Base-by-base conservation (phyloP, 2,113 vertebrate species). In the Pterocles orientalis region DNA sequence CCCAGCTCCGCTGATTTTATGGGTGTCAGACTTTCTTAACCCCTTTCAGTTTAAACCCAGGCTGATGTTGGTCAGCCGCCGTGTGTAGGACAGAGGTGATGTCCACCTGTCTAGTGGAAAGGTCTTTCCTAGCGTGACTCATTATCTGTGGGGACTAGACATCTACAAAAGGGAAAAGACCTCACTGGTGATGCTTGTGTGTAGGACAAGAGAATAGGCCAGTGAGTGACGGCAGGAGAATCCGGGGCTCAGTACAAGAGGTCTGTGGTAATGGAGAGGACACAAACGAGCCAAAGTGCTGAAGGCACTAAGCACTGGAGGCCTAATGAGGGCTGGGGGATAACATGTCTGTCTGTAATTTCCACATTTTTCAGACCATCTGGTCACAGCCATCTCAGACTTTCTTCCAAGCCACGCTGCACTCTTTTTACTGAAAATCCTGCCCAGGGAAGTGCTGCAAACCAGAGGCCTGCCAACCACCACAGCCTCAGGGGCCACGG, bases 11-110 rank as follows among this genome's bases (percentile, higher is more conserved):
- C 13, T 8, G 5, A 28, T 29, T 51, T 43, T 19, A 9, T 14
- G 31, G 34, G 26, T 58, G 15, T 18, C 72, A 72, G 43, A 31
- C 18, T 48, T 57, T 51, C 28, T 50, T 45, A 73, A 62, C 33
- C 6, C 17, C 14, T 34, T n/a, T 41, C 8, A 48, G 4, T 28
- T 62, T 33, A 77, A 76, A 58, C n/a, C 12, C 12, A 11, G 36
- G 39, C 29, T 75, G 56, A 39, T 2, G 5, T 19, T 0, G 4
- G 13, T 18, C 28, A 48, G 21, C 28, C 3, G 1, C 12, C 54
- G 21, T 1, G 1, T 19, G 56, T 24, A 41, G 18, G 25, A 62
- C 12, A 78, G 53, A 39, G 48, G 9, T 45, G 34, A 57, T 43
- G 21, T 14, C 58, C 43, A 41, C 10, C 21, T 29, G 33, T 17